A percentile compares a stretch with the other conserved stretches of the same genome.
phyloP scores from a whole-genome alignment of 1,140 invertebrate genomes.

The Teleopsis dalmanni region DNA sequence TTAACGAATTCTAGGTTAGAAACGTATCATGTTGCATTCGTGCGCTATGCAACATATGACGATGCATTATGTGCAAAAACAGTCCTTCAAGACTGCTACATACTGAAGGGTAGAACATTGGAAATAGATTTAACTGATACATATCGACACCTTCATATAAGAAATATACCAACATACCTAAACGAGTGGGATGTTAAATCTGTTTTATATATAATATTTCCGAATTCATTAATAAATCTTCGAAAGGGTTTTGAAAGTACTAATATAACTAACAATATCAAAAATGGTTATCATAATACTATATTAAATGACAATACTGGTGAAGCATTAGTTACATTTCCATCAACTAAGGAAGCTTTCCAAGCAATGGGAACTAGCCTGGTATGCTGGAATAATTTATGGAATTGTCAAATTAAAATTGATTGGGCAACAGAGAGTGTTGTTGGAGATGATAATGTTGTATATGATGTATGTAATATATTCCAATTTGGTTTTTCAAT shows the following conservation, averaged over 20 bases:
- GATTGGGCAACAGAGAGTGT: too few species aligned
- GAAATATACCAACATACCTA: constrained; percentile 16
- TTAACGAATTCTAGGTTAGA: constrained; percentile 78
- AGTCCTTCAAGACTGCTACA: constrained; percentile 14
- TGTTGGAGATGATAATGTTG: too few species aligned
- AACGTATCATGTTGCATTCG: too few species aligned
- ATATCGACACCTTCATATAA: constrained; percentile 15
- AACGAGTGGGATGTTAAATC: constrained; percentile 11
- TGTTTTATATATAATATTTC: constrained; percentile 11
- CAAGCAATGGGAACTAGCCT: too few species aligned
- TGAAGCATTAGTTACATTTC: too few species aligned
- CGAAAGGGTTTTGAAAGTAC: background rate
- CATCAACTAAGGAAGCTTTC: constrained; percentile 11
- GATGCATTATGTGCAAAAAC: constrained; percentile 15
- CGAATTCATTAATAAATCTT: constrained; percentile 9
- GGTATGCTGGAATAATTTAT: too few species aligned
- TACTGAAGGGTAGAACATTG: constrained; percentile 7
- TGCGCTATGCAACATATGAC: constrained; percentile 14
- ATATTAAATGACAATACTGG: too few species aligned
- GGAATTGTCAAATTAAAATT: too few species aligned
- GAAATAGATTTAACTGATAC: constrained; percentile 15
- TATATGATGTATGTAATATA: too few species aligned
- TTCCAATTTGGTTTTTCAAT: too few species aligned
- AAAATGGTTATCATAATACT: too few species aligned
- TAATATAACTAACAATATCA: background rate